These are phyloP conservation scores for Lithobates sylvaticus DNA, from an alignment of 2,797 vertebrate species.

Conservation along the genomic window DNA sequence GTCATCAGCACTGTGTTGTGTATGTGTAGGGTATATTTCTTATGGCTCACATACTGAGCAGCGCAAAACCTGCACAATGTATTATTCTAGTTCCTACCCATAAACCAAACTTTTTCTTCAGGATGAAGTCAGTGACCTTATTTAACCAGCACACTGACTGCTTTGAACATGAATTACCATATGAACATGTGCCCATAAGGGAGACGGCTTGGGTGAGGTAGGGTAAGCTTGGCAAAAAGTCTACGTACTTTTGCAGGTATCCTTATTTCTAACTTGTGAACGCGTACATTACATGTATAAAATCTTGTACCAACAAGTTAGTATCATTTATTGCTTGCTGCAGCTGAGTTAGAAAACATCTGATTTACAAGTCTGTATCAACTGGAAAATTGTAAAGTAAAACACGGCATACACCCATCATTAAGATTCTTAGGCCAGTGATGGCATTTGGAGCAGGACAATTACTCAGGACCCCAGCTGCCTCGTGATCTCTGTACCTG, in stretches of 20 bases:
- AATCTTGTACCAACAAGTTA: constrained; percentile 45
- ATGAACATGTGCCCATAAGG: constrained; percentile 7
- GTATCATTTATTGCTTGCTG: neutral
- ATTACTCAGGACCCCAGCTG: no score
- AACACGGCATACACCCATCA: no score
- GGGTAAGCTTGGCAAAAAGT: constrained; percentile 33
- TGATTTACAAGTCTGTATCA: neutral
- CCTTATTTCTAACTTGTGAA: constrained; percentile 40
- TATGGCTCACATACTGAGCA: no score
- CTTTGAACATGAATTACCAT: constrained; percentile 17
- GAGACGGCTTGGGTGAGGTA: constrained; percentile 43
- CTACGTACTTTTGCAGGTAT: constrained; percentile 22
- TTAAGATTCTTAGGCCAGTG: no score
- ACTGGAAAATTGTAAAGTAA: no score
- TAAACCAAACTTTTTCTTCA: neutral
- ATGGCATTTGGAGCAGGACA: no score
- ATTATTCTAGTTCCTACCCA: neutral
- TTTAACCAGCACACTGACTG: constrained; percentile 38
- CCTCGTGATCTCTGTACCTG: no score
- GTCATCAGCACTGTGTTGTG: no score
- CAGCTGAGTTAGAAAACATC: constrained; percentile 13
- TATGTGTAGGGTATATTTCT: neutral
- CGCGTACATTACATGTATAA: neutral
- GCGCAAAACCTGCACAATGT: neutral
- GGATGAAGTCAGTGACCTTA: constrained; percentile 42